Evolutionary conservation across 2,113 vertebrate genomes (phyloP), one percentile per base, ranked within the genome.

Genomic region (Kryptolebias marmoratus): DNA sequence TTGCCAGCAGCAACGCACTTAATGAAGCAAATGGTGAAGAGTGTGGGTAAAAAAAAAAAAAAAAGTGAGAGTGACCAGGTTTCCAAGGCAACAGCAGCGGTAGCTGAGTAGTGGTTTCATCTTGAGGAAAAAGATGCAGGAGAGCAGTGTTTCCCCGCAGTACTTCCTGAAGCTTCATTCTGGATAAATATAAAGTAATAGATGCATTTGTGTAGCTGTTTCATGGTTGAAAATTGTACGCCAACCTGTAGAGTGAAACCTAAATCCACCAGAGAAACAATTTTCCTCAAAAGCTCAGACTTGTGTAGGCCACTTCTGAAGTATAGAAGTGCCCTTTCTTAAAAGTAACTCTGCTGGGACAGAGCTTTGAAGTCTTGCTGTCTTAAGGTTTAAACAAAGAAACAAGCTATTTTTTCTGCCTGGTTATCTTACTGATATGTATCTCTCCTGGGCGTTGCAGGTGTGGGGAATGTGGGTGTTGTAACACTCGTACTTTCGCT

Each of bases 1-100:
- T 94, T 93, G 92, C 91, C 90, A 87, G 91, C 87, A 93, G 91
- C 91, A 87, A 88, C 66, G 82, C 91, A 90, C 90, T 94, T 93
- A 94, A 93, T 92, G 91, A 94, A 94, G 92, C 93, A 84, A 91
- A 89, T 80, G 85, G 75, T 84, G 87, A 87, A 89, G 89, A 89
- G 90, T 90, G 91, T 88, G 89, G 87, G 89, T 88, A 83, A 91
- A 86, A 22, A 22, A 22, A 22, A 22, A 22, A 22, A 22, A 22
- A 22, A 90, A 87, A 92, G 84, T 87, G 85, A 90, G 90, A 90
- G 90, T 89, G 90, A 91, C 88, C 90, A 93, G 88, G 93, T 94
- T 94, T 91, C 93, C 91, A 91, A 79, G 91, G 93, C 91, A 93
- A 94, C 93, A 84, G 87, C 90, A 86, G 85, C 75, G 32, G 84